These are phyloP conservation scores for Polydesmus complanatus DNA, from an alignment of 2,888 invertebrate genomes.

Conservation along the genomic window DNA sequence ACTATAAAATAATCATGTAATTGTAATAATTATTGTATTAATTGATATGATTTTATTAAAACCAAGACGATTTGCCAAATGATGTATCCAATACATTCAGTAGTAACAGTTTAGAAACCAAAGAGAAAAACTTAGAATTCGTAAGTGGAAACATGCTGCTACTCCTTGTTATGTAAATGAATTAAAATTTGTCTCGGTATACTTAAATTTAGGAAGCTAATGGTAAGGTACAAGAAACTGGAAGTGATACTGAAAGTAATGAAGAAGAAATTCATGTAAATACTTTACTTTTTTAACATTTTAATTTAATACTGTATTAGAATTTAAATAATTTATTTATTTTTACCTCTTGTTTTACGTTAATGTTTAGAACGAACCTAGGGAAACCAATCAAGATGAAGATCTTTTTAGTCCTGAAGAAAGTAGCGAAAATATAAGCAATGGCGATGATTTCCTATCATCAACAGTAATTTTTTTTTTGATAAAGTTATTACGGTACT, in stretches of 20 bases:
- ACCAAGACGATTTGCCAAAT: constrained; percentile 7
- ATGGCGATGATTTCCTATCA: neutral
- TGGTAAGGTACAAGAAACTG: neutral
- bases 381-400: neutral
- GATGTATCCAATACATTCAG: constrained; percentile 1
- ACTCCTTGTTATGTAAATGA: too few relatives aligned
- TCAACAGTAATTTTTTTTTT: neutral
- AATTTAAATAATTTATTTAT: too few relatives aligned
- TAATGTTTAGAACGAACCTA: neutral
- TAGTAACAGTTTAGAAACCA: too few relatives aligned
- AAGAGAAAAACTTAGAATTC: too few relatives aligned
- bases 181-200: too few relatives aligned
- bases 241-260: neutral
- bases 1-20: neutral
- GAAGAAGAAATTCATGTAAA: neutral
- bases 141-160: too few relatives aligned
- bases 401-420: neutral
- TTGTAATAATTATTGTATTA: neutral
- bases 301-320: too few relatives aligned
- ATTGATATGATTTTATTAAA: neutral
- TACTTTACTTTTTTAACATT: too few relatives aligned
- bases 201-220: too few relatives aligned
- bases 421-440: neutral
- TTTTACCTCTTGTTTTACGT: too few relatives aligned
- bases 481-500: neutral